A percentile compares a stretch with the other conserved stretches of the same genome.
Evolutionary conservation across 2,113 vertebrate species (phyloP).

Genomic region (Caranx melampygus): DNA sequence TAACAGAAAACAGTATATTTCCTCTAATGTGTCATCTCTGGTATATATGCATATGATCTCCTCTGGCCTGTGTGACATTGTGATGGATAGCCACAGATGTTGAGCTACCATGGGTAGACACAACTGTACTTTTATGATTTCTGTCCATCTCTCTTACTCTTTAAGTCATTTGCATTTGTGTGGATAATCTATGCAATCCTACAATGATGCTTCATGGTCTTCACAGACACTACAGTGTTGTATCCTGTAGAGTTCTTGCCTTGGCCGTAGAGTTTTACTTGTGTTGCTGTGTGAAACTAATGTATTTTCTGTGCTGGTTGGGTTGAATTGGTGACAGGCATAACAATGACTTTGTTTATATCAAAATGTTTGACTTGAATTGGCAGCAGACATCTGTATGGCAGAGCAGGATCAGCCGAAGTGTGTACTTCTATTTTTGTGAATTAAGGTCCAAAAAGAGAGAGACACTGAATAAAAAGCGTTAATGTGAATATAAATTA

Average conservation of each 20-base stretch:
- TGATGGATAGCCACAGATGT: conserved; percentile 24
- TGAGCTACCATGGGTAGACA: conserved; percentile 5
- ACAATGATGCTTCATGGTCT: conserved; percentile 59
- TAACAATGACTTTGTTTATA: conserved; percentile 44
- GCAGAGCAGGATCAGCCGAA: conserved; percentile 48
- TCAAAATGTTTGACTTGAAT: conserved; percentile 49
- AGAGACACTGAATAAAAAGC: conserved; percentile 75
- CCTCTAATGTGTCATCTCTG: conserved; percentile 2
- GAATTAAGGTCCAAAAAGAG: conserved; percentile 43
- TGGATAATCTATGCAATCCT: conserved; percentile 82
- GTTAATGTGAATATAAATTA: conserved; percentile 68
- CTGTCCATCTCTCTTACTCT: conserved; percentile 26
- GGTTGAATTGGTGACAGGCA: conserved; percentile 38
- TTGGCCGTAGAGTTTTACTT: conserved; percentile 69
- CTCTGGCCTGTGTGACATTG: neutral
- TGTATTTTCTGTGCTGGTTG: conserved; percentile 62
- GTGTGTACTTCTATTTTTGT: conserved; percentile 79
- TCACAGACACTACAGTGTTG: conserved; percentile 64
- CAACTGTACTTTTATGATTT: neutral
- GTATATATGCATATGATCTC: neutral
- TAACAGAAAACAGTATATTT: conserved; percentile 6
- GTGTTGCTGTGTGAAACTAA: conserved; percentile 68
- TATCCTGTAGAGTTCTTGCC: conserved; percentile 64
- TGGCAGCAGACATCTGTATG: conserved; percentile 42
- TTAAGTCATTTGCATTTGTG: conserved; percentile 68